Evolutionary conservation across 2,797 vertebrate species (phyloP), one percentile per base, ranked within the genome.

Genomic region (Etheostoma perlongum): DNA sequence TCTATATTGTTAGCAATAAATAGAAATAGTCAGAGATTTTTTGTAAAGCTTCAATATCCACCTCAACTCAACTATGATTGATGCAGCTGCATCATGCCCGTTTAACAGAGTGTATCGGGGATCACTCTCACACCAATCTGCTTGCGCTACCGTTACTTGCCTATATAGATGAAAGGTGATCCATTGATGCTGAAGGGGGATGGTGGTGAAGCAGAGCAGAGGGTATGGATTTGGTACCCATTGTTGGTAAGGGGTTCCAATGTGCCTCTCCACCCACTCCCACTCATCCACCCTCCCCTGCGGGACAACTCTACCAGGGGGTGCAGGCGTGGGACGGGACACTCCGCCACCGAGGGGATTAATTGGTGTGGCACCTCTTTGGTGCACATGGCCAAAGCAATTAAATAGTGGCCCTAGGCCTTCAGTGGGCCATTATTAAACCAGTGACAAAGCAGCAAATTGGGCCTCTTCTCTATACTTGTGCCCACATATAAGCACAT

Each of bases 391-490:
- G 89, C 88, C 89, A 85, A 90, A 90, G 91, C 91, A 95, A 94
- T 95, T 94, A 94, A 93, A 94, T 91, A 72, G 88, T 93, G 88
- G 91, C 93, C 93, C 65, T 79, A 85, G 94, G 94, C 88, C 86
- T 63, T 85, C 67, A 53, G 86, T 85, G 88, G 87, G 83, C 85
- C 77, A 86, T 92, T 87, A 93, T 71, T 70, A 82, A 86, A 86
- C 88, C 68, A 42, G 78, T 74, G 90, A 93, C 89, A 88, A 87
- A 88, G 84, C 85, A 79, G 84, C 84, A 89, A 90, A 90, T 89
- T 87, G 72, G 75, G 66, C 66, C 74, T 74, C 83, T 90, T 83
- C 66, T 85, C 49, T 30, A n/a, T 72, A 48, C 65, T 55, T 67
- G 60, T 52, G 47, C 33, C 46, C 58, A 36, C 71, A 84, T 74